phyloP scores from a whole-genome alignment of 2,888 invertebrate genomes.

The Agelastica alni region DNA sequence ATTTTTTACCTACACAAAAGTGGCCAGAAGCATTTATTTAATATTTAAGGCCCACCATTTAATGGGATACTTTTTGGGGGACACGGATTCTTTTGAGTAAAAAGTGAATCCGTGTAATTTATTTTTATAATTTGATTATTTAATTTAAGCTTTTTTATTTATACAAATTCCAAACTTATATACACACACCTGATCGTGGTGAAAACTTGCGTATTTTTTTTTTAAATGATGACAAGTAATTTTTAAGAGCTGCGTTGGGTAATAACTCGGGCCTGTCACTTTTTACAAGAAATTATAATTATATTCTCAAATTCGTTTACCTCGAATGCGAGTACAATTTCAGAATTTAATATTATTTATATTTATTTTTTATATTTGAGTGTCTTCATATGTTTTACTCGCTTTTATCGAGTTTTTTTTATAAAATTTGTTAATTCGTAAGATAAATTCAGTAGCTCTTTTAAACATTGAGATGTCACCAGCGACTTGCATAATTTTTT shows the following conservation, averaged over 20 bases:
- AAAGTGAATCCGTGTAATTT: constrained; percentile 1
- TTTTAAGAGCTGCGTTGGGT: constrained; percentile 18
- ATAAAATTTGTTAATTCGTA: too few relatives aligned
- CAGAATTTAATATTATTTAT: too few relatives aligned
- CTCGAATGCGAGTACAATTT: too few relatives aligned
- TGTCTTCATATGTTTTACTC: too few relatives aligned
- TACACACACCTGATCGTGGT: too few relatives aligned
- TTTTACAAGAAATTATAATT: too few relatives aligned
- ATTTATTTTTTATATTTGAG: too few relatives aligned
- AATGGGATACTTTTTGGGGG: constrained; percentile 11
- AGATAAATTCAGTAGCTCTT: too few relatives aligned
- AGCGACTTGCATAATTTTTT: too few relatives aligned
- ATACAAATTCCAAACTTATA: constrained; percentile 29
- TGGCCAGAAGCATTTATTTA: constrained; percentile 27
- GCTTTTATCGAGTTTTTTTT: too few relatives aligned
- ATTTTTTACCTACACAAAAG: constrained; percentile 8
- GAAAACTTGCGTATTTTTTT: constrained; percentile 11
- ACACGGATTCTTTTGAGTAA: constrained; percentile 1
- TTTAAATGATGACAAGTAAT: constrained; percentile 30
- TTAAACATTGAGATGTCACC: too few relatives aligned
- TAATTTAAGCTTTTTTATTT: constrained; percentile 31
- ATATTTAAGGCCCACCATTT: constrained; percentile 17
- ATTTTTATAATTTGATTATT: constrained; percentile 28
- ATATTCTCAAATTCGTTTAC: too few relatives aligned
- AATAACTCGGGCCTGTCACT: constrained; percentile 9